Percentiles rank a stretch among this genome's conserved stretches.
Conservation (phyloP, 2,797 vertebrate genomes). For the Arnoldichthys spilopterus region DNA sequence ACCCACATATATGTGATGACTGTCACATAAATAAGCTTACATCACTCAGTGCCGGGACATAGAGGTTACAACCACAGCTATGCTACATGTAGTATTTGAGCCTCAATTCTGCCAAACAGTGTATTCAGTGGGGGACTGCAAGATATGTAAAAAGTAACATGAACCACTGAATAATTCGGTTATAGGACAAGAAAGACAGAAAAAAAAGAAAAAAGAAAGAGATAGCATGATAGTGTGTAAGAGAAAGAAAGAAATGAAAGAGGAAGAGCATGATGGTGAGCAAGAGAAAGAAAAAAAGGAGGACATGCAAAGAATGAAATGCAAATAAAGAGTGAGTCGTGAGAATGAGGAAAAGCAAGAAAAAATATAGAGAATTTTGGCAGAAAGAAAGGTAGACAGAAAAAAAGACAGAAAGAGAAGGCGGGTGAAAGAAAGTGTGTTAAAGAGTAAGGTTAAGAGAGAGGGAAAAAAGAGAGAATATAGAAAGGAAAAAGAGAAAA, state of each 20-base stretch:
- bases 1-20: slow-evolving; percentile 33
- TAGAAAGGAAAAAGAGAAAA: not conserved
- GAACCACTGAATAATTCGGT: not conserved
- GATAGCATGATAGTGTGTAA: not conserved
- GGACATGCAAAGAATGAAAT: no score
- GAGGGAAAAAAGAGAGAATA: not conserved
- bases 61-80: slow-evolving; percentile 46
- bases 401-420: not conserved
- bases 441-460: not conserved
- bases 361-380: not conserved
- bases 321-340: no score
- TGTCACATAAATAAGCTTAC: slow-evolving; percentile 34
- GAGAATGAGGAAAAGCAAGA: not conserved
- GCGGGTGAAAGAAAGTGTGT: no score
- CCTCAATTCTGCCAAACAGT: slow-evolving; percentile 15
- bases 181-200: not conserved
- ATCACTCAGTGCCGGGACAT: slow-evolving; percentile 17
- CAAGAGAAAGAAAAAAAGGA: not conserved
- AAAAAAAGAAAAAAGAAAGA: not conserved
- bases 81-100: slow-evolving; percentile 21
- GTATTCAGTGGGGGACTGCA: not conserved
- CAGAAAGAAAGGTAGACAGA: not conserved
- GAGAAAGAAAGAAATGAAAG: not conserved
- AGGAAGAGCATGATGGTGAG: not conserved
- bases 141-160: not conserved